These are phyloP conservation scores for Trematocara marginatum DNA, from an alignment of 2,113 vertebrate genomes.

Conservation along the genomic window DNA sequence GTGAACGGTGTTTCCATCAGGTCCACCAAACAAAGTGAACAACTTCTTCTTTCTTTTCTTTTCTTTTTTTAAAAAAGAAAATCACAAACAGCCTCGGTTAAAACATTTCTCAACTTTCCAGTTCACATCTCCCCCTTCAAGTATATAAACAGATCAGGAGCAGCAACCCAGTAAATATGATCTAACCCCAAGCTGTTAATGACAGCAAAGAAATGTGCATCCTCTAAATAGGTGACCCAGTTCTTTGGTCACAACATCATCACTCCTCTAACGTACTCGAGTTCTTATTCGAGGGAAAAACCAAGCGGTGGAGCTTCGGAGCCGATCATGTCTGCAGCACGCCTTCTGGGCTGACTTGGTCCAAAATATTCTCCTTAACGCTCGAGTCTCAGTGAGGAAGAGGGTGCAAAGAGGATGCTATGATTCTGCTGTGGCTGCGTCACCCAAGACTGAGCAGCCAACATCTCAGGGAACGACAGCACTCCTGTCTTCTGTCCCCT, in stretches of 20 bases:
- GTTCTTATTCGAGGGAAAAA: background rate
- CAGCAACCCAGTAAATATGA: background rate
- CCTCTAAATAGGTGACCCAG: conserved; percentile 16
- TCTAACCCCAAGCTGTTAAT: conserved; percentile 9
- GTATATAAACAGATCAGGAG: background rate
- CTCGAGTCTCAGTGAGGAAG: background rate
- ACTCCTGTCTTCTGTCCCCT: background rate
- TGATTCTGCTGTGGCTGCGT: background rate
- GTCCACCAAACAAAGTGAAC: background rate
- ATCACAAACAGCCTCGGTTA: background rate
- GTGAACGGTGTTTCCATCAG: background rate
- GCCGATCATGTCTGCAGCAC: background rate
- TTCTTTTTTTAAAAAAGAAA: background rate
- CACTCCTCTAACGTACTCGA: background rate
- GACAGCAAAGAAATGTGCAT: background rate
- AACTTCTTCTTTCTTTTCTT: too few relatives aligned
- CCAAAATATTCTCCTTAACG: conserved; percentile 2
- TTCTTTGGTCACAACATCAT: conserved; percentile 18
- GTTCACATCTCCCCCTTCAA: background rate
- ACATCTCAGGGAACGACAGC: background rate
- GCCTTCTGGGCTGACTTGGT: background rate
- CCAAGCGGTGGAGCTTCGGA: background rate
- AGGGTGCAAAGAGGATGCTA: background rate
- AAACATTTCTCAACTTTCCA: background rate
- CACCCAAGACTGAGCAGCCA: conserved; percentile 3